Evolutionary conservation across 2,888 invertebrate genomes (phyloP), one percentile per base, ranked within the genome.

Genomic region (Podotricha telesiphe): DNA sequence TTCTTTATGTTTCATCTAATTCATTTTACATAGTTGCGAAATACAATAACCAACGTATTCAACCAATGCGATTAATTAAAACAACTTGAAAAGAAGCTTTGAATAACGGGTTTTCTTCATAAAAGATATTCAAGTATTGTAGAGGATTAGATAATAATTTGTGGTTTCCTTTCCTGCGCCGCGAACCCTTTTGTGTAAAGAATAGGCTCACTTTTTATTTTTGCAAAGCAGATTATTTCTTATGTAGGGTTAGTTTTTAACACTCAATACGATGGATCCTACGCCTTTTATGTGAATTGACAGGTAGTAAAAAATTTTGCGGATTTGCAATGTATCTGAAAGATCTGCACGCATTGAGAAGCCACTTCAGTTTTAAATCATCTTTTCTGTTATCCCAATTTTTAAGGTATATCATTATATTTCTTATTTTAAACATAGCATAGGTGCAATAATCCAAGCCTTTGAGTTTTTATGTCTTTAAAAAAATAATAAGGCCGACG

Each of bases 161-260:
- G 88, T 80, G 88, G 90, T 87, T 82, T 79, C 77, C 79, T 77
- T 79, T 75, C 77, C 69, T 70, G 70, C 76, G 80, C 82, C 84
- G 83, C 82, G 74, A 82, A 87, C 85, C 83, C 86, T 83, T 84
- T 84, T 74, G 73, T 76, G 72, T 65, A 17, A 34, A 67, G 56
- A 56, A 45, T 63, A 48, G 45, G 40, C 71, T 66, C 70, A 65
- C 66, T 74, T 81, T 82, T 84, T 80, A 83, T 82, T 85, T 89
- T 85, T 74, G 86, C 86, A 86, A 89, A 91, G 89, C 86, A 83
- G 91, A 89, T 91, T 90, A 90, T 83, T 86, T 87, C 86, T 89
- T 88, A 79, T 82, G 86, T 82, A 76, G 84, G 86, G 84, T 87
- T 87, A 82, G 74, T 83, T 87, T 88, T 87, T 76, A 72, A 65